These are phyloP conservation scores for Andrena praecox DNA, from an alignment of 2,888 invertebrate species.

Conservation along the genomic window DNA sequence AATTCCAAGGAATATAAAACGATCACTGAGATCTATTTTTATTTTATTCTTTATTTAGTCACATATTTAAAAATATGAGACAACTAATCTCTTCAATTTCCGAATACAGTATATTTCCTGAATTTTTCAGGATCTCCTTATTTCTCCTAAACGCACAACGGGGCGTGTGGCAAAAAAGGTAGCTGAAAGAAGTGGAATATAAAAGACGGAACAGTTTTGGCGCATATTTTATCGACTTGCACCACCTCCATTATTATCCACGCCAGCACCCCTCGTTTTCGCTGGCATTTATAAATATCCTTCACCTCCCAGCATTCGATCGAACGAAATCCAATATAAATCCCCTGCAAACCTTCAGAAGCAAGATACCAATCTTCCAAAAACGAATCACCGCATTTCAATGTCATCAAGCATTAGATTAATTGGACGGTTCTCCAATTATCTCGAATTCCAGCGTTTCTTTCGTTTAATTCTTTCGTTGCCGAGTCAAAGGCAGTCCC, in stretches of 20 bases:
- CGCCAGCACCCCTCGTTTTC: not conserved
- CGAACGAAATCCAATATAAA: no score
- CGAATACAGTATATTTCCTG: not conserved
- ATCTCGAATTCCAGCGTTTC: not conserved
- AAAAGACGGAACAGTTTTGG: constrained; percentile 1
- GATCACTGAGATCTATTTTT: no score
- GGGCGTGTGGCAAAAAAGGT: not conserved
- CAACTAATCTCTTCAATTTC: not conserved
- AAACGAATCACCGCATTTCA: no score
- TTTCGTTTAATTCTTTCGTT: not conserved
- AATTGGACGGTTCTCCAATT: not conserved
- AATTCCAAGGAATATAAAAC: no score
- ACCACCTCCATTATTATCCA: constrained; percentile 6
- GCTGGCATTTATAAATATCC: not conserved
- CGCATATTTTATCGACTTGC: constrained; percentile 12
- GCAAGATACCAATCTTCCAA: no score
- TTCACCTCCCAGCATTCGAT: no score
- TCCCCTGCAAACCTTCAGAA: no score
- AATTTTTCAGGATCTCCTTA: not conserved
- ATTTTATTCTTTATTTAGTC: no score
- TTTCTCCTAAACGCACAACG: not conserved
- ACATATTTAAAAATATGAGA: no score
- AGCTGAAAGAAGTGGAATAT: not conserved
- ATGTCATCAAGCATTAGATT: no score
- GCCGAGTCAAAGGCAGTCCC: not conserved